Evolutionary conservation across 2,797 vertebrate species (phyloP), one percentile per base, ranked within the genome.

Genomic region (Knipowitschia caucasica): DNA sequence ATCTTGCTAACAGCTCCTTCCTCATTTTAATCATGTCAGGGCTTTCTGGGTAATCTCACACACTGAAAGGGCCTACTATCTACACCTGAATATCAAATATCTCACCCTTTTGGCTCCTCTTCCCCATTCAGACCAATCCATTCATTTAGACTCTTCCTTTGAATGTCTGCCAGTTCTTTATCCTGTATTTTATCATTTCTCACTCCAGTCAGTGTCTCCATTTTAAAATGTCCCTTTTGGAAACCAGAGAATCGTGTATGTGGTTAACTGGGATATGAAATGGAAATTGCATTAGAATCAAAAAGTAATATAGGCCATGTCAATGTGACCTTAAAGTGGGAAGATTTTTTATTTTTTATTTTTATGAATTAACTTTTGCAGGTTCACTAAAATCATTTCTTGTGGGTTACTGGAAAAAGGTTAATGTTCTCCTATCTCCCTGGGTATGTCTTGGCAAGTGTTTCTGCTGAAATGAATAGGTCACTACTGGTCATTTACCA

Each of bases 1-100:
- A 87, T 86, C 83, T 14, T 43, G 62, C 81, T 79, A 65, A 72
- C 61, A 80, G 67, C 61, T 73, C 50, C 36, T 50, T 66, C 78
- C 67, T 62, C 65, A 69, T 74, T 78, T 79, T 70, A 81, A 75
- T 82, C 68, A 71, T 68, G 81, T 85, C 75, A 69, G 68, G 73
- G 64, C 53, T 77, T 76, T 66, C 50, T 4, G 35, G 50, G 44
- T 72, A 66, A 74, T 74, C 61, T 73, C 45, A 42, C 50, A 53
- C 53, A 26, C 44, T 20, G 7, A 23, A 12, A 17, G 35, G 17
- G 35, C 14, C 44, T 25, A 20, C 25, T 20, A n/a, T n/a, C 46
- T 4, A 31, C 34, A 39, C 35, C 50, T 59, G 54, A 34, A 63
- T 65, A 55, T 66, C 27, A 51, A 24, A 69, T 71, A 70, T 68